Evolutionary conservation across 2,797 vertebrate genomes (phyloP), one percentile per base, ranked within the genome.

Genomic region (Tapera naevia): DNA sequence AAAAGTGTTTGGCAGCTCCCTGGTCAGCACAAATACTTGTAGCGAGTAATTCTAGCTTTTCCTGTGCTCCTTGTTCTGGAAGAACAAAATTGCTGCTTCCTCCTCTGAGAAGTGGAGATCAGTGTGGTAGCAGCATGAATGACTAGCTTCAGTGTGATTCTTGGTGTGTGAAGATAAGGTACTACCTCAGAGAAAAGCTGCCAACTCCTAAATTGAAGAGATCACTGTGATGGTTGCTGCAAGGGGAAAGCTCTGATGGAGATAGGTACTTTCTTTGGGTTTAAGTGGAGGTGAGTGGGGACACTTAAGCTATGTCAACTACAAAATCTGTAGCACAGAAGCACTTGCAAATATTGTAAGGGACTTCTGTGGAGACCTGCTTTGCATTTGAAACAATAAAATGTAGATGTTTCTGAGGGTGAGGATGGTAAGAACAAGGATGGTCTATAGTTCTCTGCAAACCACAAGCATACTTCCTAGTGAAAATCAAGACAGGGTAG

Each of bases 1-100:
- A 89, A 94, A 91, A 91, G n/a, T 86, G 37, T 92, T 95, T 92
- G 89, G 87, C 95, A 94, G 85, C 61, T 92, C 89, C 41, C 79
- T 74, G 64, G 65, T 89, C 69, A 89, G 72, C 87, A 86, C 30
- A 71, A 95, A 91, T 57, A 86, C 79, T 94, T 78, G 72, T 76
- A 78, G 69, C 15, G 7, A 80, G 82, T 82, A 85, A 91, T 91
- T 83, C 82, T 86, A 88, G 87, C 65, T 91, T 83, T 89, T 89
- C 67, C 81, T 87, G 30, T 85, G 91, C 53, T 93, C 75, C n/a
- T 25, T 72, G 92, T 93, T 96, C 93, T 89, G 76, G 89, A 96
- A 78, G 85, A 96, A 61, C 39, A 92, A 72, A 80, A 85, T 30
- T 93, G 65, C 65, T 92, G 14, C 48, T 89, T 89, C 45, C 43